Conservation (phyloP, 2,113 vertebrate species). For the Galbula dea region DNA sequence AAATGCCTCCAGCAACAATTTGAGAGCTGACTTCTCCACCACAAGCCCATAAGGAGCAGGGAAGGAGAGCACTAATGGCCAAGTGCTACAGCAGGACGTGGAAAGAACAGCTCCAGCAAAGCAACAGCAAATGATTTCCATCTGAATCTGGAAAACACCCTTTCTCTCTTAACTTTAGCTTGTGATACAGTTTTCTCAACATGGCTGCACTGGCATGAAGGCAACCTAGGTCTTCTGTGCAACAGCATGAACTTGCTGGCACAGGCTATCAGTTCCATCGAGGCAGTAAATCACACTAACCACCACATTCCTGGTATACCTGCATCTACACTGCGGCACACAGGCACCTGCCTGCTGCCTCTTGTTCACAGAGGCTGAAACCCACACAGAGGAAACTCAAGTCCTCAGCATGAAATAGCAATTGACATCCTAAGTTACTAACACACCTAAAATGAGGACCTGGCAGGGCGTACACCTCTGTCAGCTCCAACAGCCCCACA, state of each 20-base stretch:
- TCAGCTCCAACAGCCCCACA: neutral
- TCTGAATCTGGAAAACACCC: accelerated
- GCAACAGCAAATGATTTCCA: accelerated
- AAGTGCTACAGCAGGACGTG: neutral
- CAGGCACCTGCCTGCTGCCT: neutral
- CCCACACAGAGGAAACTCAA: neutral
- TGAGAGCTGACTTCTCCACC: neutral
- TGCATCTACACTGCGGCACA: accelerated
- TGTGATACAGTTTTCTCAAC: neutral
- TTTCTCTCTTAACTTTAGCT: neutral
- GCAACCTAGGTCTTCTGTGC: neutral
- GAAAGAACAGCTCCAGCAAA: neutral
- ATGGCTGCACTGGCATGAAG: accelerated
- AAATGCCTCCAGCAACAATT: neutral
- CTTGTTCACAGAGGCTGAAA: neutral
- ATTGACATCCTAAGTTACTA: neutral
- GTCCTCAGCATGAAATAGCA: neutral
- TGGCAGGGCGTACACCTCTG: neutral
- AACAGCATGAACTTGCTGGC: neutral
- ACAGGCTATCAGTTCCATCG: neutral
- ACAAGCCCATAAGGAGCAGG: neutral
- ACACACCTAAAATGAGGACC: neutral
- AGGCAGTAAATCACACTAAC: neutral
- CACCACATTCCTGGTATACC: neutral
- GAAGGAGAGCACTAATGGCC: neutral